Base-by-base conservation (phyloP, 2,888 invertebrate species). In the Lydus trimaculatus region DNA sequence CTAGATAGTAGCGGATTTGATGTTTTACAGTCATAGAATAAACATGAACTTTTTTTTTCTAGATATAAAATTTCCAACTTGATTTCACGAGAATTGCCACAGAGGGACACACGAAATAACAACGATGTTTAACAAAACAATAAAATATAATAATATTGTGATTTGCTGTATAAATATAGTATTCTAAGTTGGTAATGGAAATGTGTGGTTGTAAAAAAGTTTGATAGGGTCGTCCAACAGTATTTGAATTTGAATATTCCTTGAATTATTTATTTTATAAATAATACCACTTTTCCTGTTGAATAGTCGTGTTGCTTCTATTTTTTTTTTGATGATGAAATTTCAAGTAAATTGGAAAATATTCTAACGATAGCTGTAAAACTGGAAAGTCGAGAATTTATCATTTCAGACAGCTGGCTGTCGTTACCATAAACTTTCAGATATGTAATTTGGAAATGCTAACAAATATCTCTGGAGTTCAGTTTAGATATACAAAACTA, bases 21-120 rank as follows among this genome's bases (percentile, higher is more conserved):
- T 68, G 77, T 79, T 78, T 76, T 75, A 73, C 72, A 74, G 71
- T 76, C 76, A 79, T 80, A 80, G 78, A 80, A 80, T 81, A 81
- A 78, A 80, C 80, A 81, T 79, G 80, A 79, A 79, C 67, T 70
- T 71, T 64, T 71, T 73, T 70, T 71, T 64, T 71, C 72, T 17
- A 73, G 73, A 76, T 75, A 71, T n/a, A 72, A 76, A 69, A 76
- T 77, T 77, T 69, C 48, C 11, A 48, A 48, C 48, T 20, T 20
- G 20, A 48, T 48, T 48, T 20, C 3, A 48, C 20, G 20, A 20
- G 20, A 48, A 48, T 20, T 8, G 20, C 20, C 48, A 48, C 13
- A 48, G 2, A 23, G 48, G 48, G 48, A 23, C 48, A 48, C 9
- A 20, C n/a, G n/a, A 48, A 48, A 48, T 20, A 20, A 20, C 20